Evolutionary conservation across 1,140 invertebrate species (phyloP), one percentile per base, ranked within the genome.

Genomic region (Psix sp.): DNA sequence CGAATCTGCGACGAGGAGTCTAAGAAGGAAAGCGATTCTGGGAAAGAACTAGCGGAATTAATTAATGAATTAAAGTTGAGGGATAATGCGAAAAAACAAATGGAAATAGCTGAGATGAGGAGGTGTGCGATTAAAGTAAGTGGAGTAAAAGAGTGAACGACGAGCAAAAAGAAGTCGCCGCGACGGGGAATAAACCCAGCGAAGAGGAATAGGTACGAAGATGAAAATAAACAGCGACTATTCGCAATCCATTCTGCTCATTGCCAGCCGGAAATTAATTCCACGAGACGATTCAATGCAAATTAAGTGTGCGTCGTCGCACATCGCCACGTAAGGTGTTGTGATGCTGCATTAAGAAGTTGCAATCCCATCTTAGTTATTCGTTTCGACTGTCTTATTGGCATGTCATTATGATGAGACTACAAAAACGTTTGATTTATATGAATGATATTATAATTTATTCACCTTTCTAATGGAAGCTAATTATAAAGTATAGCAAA

Each of bases 31-130:
- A 57, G 45, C 35, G 29, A 42, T 48, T 71, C 36, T 48, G 46
- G 49, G 73, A 77, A 65, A 71, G 74, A 78, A 79, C 65, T 83
- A 83, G 83, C 73, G 77, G 81, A 87, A 87, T 86, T 86, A 86
- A 86, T 85, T 86, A 87, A 87, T 86, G 84, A 87, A 87, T 85
- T 84, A 86, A 82, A 82, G 78, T 81, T 80, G 79, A 81, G 80
- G 81, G 83, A 84, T 85, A 83, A 79, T 80, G 79, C 79, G 81
- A 85, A 85, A 86, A 87, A 87, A 86, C 85, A 85, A 86, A 84
- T 83, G 82, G 80, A 83, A 79, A 83, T 84, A 76, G 77, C 57
- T 26, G 33, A 63, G 79, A 78, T 68, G 63, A 77, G 57, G 48
- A 56, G 68, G 40, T 76, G 73, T 80, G 77, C 81, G 82, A 87